Evolutionary conservation across 92 coral and sea anemone genomes (phyloP), one percentile per base, ranked within the genome.

Genomic region (Porites evermanni): DNA sequence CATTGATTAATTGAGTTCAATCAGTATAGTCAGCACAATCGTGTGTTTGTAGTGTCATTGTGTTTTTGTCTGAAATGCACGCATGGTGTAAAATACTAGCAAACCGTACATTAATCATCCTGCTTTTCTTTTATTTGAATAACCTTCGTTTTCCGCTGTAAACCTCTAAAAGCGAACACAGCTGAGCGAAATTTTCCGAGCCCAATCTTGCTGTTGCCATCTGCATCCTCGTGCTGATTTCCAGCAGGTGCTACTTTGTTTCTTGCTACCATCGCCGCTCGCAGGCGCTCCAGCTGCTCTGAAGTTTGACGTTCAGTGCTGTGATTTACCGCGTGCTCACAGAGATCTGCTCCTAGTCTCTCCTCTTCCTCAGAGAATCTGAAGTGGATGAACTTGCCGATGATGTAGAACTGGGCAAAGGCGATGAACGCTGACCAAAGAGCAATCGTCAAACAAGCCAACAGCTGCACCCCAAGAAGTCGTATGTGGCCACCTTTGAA

Each of bases 401-500:
- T 91, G 50, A 91, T 20, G 32, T 44, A 67, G 76, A 91, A 78
- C 76, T 91, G 94, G 26, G 77, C 64, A 23, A 52, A 79, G 18
- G 87, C 79, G 14, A 79, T 67, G 12, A 85, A 52, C 19, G 86
- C 84, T 6, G 92, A 74, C 92, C 92, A 89, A 14, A 74, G 77
- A n/a, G 87, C 83, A 14, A 88, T 88, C 71, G 72, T 87, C 53
- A 92, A 83, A 77, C 95, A 92, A 7, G 90, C 81, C 70, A 92
- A 84, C 11, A 89, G 59, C 73, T 91, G 94, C 21, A 87, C 73
- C 8, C 94, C 94, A 6, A 91, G 88, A 47, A 91, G 79, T 18
- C 61, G 75, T 2, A 91, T 77, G 72, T 93, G 88, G 9, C 97
- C 97, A 14, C 97, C 97, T 78, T 94, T 94, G 50, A 94, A 84